Conservation (phyloP, 1,140 invertebrate genomes). For the Solenopsis invicta region DNA sequence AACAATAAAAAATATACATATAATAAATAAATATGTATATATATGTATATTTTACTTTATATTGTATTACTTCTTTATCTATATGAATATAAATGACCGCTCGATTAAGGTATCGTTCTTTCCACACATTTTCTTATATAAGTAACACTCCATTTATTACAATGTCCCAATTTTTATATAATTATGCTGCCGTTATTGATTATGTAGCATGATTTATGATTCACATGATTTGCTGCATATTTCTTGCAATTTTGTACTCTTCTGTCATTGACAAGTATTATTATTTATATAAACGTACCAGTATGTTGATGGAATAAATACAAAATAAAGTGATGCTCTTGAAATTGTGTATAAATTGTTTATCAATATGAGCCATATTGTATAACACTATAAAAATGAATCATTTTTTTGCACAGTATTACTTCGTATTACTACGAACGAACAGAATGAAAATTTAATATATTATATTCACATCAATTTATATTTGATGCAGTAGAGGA, state of each 20-base stretch:
- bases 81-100: neutral
- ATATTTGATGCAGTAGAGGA: neutral
- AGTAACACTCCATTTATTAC: neutral
- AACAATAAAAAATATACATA: neutral
- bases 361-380: neutral
- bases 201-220: neutral
- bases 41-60: constrained; percentile 22
- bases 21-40: constrained; percentile 6
- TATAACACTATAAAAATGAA: neutral
- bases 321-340: neutral
- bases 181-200: constrained; percentile 21
- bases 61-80: constrained; percentile 23
- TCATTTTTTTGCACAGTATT: constrained; percentile 31
- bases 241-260: constrained; percentile 21
- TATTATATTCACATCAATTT: neutral
- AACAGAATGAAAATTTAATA: neutral
- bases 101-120: neutral
- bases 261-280: constrained; percentile 24
- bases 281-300: constrained; percentile 6
- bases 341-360: neutral
- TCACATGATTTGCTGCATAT: neutral
- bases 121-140: neutral
- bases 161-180: neutral
- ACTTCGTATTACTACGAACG: neutral
- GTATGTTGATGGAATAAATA: constrained; percentile 5